These are phyloP conservation scores for Mesembrinibis cayennensis DNA, from an alignment of 2,113 vertebrate genomes.

Conservation along the genomic window DNA sequence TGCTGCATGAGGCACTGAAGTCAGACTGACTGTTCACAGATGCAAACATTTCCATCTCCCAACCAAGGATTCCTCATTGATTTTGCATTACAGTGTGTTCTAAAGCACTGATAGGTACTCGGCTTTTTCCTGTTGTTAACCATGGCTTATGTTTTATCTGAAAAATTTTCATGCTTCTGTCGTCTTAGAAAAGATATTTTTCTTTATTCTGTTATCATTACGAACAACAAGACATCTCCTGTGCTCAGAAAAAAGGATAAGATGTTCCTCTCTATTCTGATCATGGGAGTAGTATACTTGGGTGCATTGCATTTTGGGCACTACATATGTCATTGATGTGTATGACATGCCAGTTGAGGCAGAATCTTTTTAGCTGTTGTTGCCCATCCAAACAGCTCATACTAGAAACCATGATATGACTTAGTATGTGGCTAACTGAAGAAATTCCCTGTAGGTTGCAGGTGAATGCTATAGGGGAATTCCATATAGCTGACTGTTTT, in stretches of 20 bases:
- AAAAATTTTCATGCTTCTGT: not conserved
- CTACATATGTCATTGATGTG: not conserved
- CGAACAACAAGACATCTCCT: not conserved
- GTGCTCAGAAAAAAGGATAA: not conserved
- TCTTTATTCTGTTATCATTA: not conserved
- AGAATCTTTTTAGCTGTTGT: not conserved
- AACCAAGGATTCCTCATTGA: not conserved
- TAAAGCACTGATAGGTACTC: not conserved
- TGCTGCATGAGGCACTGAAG: not conserved
- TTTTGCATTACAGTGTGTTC: not conserved
- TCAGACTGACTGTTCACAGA: not conserved
- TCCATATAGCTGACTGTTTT: not conserved
- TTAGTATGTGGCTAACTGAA: not conserved
- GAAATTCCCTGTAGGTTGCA: not conserved
- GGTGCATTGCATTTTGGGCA: not conserved
- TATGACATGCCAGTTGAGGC: accelerated
- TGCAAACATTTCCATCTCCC: not conserved
- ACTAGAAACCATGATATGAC: not conserved
- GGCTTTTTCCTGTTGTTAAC: not conserved
- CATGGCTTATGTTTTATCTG: not conserved
- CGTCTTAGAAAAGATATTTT: not conserved
- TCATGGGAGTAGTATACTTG: not conserved
- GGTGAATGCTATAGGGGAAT: not conserved
- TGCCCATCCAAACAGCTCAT: not conserved
- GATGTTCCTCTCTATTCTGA: not conserved